A percentile compares a stretch with the other conserved stretches of the same genome.
These are phyloP conservation scores for Falco rusticolus DNA, from an alignment of 2,797 vertebrate genomes.

Conservation along the genomic window DNA sequence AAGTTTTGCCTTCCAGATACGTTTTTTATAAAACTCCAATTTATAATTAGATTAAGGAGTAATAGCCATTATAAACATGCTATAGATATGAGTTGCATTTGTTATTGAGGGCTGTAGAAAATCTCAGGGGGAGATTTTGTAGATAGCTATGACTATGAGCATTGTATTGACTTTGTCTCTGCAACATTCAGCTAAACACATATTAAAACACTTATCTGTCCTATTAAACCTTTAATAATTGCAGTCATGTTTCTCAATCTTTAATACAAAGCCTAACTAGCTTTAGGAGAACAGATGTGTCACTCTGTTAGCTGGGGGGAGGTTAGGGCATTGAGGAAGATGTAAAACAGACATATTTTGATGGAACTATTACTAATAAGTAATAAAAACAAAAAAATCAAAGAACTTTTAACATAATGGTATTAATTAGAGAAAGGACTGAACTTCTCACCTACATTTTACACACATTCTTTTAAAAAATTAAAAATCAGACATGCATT, in stretches of 20 bases:
- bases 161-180: background rate
- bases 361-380: background rate
- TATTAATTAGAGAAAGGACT: background rate
- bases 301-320: background rate
- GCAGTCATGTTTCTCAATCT: background rate
- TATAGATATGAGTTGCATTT: background rate
- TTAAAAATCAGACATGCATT: background rate
- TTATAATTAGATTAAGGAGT: background rate
- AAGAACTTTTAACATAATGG: background rate
- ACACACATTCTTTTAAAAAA: background rate
- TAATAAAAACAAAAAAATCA: background rate
- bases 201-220: background rate
- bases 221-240: background rate
- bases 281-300: background rate
- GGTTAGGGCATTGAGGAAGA: background rate
- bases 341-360: background rate
- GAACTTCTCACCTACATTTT: background rate
- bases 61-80: background rate
- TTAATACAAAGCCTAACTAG: background rate
- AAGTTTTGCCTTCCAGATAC: background rate
- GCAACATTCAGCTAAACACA: background rate
- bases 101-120: background rate
- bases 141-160: background rate
- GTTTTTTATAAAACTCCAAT: background rate
- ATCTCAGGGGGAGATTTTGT: background rate